A percentile compares a stretch with the other conserved stretches of the same genome.
phyloP scores from a whole-genome alignment of 2,113 vertebrate species.

The Eretmochelys imbricata region DNA sequence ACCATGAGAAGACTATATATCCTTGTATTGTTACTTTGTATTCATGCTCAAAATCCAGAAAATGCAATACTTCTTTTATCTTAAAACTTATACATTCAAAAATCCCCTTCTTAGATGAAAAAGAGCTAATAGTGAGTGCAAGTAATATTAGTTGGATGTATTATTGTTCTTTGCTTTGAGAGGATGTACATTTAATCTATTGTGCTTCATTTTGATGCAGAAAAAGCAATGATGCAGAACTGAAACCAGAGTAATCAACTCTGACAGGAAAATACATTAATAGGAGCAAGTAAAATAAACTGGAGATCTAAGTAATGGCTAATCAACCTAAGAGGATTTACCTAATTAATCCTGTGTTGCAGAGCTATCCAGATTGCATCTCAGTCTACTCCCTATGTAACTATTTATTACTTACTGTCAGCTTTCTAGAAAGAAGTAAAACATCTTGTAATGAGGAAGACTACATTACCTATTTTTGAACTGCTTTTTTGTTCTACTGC shows the following conservation, averaged over 20 bases:
- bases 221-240: not conserved
- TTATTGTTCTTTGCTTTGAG: not conserved
- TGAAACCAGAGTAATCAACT: constrained; percentile 44
- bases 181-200: not conserved
- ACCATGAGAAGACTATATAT: not conserved
- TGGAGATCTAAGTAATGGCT: constrained; percentile 56
- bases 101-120: not conserved
- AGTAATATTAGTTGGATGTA: not conserved
- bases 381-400: constrained; percentile 41
- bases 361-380: constrained; percentile 66
- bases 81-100: constrained; percentile 6
- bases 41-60: not conserved
- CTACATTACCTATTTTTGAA: constrained; percentile 38
- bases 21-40: constrained; percentile 13
- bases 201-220: not conserved
- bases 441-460: constrained; percentile 37
- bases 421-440: constrained; percentile 63
- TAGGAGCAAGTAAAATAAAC: constrained; percentile 52
- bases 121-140: not conserved
- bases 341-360: constrained; percentile 72
- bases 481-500: not conserved
- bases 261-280: constrained; percentile 40
- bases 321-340: constrained; percentile 78
- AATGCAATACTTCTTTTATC: not conserved
- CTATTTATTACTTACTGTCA: constrained; percentile 61